phyloP scores from a whole-genome alignment of 2,797 vertebrate species.

The Ctenochaetus hawaiiensis region DNA sequence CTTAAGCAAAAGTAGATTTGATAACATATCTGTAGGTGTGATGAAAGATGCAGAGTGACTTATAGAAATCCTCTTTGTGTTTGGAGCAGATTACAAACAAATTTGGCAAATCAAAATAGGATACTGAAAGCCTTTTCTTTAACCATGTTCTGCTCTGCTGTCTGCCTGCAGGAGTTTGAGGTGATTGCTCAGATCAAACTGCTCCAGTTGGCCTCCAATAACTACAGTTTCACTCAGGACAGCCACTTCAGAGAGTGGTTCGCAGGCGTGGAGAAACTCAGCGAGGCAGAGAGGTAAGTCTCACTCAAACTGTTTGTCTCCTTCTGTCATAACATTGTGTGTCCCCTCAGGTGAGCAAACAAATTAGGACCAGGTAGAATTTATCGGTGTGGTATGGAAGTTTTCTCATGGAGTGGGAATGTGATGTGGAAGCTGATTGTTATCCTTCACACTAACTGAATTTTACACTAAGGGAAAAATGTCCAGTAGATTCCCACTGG shows the following conservation, averaged over 20 bases:
- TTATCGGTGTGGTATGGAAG: too few species aligned
- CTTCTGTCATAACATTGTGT: background rate
- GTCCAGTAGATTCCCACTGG: too few species aligned
- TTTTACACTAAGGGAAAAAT: too few species aligned
- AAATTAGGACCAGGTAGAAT: too few species aligned
- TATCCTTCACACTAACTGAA: too few species aligned
- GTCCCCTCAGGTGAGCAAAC: too few species aligned
- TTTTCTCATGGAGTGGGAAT: too few species aligned
- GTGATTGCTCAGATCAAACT: constrained; percentile 97
- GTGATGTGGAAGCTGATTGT: too few species aligned
- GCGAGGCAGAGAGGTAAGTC: constrained; percentile 91
- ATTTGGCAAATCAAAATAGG: background rate
- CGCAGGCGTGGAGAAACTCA: constrained; percentile 88
- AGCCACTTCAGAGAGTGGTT: constrained; percentile 92
- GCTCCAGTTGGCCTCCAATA: constrained; percentile 95
- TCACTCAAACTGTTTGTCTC: background rate
- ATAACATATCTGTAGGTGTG: background rate
- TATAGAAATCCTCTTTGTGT: background rate
- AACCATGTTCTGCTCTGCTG: background rate
- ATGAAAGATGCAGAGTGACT: background rate
- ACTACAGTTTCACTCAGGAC: constrained; percentile 92
- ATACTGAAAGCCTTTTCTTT: background rate
- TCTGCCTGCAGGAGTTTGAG: constrained; percentile 90
- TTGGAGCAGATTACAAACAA: background rate
- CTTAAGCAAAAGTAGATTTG: background rate